Percentiles rank a stretch among this genome's conserved stretches.
Evolutionary conservation across 1,140 invertebrate species (phyloP).

Genomic region (Drosophila pseudoobscura): DNA sequence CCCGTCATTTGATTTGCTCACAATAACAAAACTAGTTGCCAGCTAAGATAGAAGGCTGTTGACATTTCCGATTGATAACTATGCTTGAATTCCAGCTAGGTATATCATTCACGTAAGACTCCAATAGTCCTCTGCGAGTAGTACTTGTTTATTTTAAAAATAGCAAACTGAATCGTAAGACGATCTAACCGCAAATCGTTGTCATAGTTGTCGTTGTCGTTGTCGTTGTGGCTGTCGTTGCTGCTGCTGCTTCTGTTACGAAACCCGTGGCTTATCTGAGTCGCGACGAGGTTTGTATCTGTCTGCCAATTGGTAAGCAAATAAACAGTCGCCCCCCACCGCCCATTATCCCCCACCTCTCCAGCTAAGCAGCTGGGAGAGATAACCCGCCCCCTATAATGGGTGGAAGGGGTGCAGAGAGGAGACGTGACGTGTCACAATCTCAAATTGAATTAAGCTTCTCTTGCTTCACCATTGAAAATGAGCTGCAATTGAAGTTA

Average conservation of each 20-base stretch:
- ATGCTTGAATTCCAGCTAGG: no score
- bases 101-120: no score
- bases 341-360: neutral
- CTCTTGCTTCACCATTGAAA: slow-evolving; percentile 37
- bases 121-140: no score
- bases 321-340: slow-evolving; percentile 54
- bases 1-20: no score
- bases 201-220: slow-evolving; percentile 17
- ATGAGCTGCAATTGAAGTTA: slow-evolving; percentile 70
- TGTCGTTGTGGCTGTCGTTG: slow-evolving; percentile 34
- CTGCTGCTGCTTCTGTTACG: slow-evolving; percentile 41
- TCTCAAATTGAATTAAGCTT: slow-evolving; percentile 65
- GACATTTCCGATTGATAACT: neutral
- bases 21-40: no score
- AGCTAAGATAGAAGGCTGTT: neutral
- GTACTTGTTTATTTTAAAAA: slow-evolving; percentile 44
- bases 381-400: slow-evolving; percentile 8
- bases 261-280: slow-evolving; percentile 51
- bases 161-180: slow-evolving; percentile 56
- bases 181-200: slow-evolving; percentile 66
- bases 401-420: neutral
- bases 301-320: slow-evolving; percentile 73
- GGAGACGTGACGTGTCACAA: slow-evolving; percentile 25
- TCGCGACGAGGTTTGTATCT: slow-evolving; percentile 42
- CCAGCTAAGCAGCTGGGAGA: neutral